Evolutionary conservation across 1,140 invertebrate genomes (phyloP).

Genomic region (Harlomillsia oculata): DNA sequence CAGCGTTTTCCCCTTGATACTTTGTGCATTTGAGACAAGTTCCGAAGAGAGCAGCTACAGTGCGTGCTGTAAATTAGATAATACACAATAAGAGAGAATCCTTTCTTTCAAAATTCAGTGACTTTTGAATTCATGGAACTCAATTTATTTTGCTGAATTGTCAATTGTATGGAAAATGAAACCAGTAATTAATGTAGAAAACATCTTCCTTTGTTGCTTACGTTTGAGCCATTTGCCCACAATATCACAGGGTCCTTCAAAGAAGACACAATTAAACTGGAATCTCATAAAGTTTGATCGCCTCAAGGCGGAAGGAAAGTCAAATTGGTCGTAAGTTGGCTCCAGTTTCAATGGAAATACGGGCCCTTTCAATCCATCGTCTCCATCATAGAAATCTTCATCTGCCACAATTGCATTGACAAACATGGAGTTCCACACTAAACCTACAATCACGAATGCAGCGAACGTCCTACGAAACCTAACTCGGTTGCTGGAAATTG

Average conservation of each 20-base stretch:
- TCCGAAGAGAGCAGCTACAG: slow-evolving; percentile 11
- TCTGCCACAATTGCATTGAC: too few relatives aligned
- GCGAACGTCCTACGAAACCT: too few relatives aligned
- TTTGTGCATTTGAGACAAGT: slow-evolving; percentile 13
- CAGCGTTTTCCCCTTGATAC: slow-evolving; percentile 5
- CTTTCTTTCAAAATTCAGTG: too few relatives aligned
- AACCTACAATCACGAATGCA: too few relatives aligned
- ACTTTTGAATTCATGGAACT: too few relatives aligned
- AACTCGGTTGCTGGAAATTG: too few relatives aligned
- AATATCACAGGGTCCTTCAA: slow-evolving; percentile 21
- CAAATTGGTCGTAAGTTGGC: background rate
- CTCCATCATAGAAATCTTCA: too few relatives aligned
- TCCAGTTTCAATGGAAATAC: background rate
- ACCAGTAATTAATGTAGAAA: background rate
- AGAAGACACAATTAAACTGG: slow-evolving; percentile 15
- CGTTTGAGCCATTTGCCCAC: slow-evolving; percentile 22
- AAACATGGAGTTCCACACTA: too few relatives aligned
- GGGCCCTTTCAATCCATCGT: slow-evolving; percentile 1
- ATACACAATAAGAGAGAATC: too few relatives aligned
- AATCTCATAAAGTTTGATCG: slow-evolving; percentile 9
- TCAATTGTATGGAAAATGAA: too few relatives aligned
- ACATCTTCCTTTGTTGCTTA: background rate
- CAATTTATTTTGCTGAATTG: too few relatives aligned
- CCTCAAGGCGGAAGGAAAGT: slow-evolving; percentile 5
- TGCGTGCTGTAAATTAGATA: slow-evolving; percentile 2